Base-by-base conservation (phyloP, 2,113 vertebrate species). In the Plotosus lineatus region DNA sequence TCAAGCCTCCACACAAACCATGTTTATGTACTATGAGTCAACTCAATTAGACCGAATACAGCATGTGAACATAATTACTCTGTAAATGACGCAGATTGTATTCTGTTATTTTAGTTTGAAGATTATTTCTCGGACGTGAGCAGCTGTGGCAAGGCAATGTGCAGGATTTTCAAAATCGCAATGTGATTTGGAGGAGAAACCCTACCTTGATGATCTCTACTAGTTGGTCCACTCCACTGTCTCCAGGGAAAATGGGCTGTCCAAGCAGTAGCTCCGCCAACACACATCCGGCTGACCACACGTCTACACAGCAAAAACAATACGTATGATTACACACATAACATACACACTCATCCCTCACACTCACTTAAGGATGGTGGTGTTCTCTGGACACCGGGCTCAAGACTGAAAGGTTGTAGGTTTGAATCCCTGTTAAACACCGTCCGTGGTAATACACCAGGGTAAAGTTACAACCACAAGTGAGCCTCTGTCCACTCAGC, bases 221-320 rank as follows among this genome's bases (percentile, higher is more conserved):
- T 89, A 96, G 91, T 19, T 95, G 95, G 94, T 96, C 95, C 86
- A 96, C 95, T 74, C 95, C 95, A 87, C 95, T 96, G 90, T 96
- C 95, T 77, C 95, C 95, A 86, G 94, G 95, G 88, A 96, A 96
- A 90, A 96, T 96, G 36, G 95, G 95, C 89, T 96, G 95, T 86
- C 95, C 95, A 89, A 96, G 91, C 86, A 96, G 94, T 81, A 96
- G 92, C 85, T 96, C 95, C 38, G 95, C 95, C 90, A 96, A 89
- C 46, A 96, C 95, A 82, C 95, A 96, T 80, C 95, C 95, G 74
- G 95, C 95, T 87, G 95, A 96, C 95, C 95, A 96, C 80, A 96
- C 94, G 79, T 96, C 95, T 96, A 17, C 15, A 76, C 12, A 42
- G 4, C 17, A 82, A 58, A 69, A 33, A 44, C 53, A 7, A 3